Conservation (phyloP, 2,113 vertebrate species). For the Gobius niger region DNA sequence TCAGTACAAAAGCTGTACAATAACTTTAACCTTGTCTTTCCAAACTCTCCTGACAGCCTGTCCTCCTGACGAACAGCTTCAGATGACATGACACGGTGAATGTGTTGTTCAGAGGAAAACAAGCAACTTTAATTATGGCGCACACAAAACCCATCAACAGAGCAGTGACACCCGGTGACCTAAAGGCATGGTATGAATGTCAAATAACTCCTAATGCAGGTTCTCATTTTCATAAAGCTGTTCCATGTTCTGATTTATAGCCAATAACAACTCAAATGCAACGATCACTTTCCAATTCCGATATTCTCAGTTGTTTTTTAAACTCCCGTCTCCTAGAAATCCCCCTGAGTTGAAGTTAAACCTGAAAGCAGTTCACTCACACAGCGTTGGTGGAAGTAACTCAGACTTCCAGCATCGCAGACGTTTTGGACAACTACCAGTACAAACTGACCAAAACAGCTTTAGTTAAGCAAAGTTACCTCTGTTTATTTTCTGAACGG, state of each 20-base stretch:
- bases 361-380: background rate
- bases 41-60: background rate
- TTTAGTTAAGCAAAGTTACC: no score
- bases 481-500: background rate
- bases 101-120: constrained; percentile 7
- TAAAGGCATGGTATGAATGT: background rate
- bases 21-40: no score
- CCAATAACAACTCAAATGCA: background rate
- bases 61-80: constrained; percentile 22
- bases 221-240: background rate
- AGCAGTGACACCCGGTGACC: constrained; percentile 4
- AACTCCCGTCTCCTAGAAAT: background rate
- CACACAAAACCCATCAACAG: constrained; percentile 31
- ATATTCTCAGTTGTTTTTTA: constrained; percentile 4
- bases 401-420: background rate
- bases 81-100: constrained; percentile 10
- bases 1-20: no score
- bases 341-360: constrained; percentile 8
- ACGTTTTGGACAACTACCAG: background rate
- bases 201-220: background rate
- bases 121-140: constrained; percentile 41
- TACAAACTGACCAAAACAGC: no score
- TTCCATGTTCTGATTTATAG: background rate
- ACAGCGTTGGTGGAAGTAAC: background rate
- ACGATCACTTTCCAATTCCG: constrained; percentile 23